phyloP scores from a whole-genome alignment of 2,113 vertebrate species.

The Elgaria multicarinata region DNA sequence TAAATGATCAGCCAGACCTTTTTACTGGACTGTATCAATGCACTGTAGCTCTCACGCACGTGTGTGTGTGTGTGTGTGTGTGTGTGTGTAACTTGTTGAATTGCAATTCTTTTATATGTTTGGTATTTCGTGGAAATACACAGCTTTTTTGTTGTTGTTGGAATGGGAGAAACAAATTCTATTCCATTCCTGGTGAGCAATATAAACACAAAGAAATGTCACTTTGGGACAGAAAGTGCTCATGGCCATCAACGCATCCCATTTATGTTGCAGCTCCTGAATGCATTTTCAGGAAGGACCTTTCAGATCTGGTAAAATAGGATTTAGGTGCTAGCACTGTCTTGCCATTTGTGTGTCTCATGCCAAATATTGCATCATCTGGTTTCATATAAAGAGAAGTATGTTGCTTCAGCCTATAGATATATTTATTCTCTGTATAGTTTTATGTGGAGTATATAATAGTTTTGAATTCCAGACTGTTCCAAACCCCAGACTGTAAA shows the following conservation, averaged over 20 bases:
- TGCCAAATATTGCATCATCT: background rate
- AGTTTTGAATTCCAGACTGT: background rate
- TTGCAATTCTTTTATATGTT: background rate
- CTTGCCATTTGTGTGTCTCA: slow-evolving; percentile 13
- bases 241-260: background rate
- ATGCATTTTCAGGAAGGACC: background rate
- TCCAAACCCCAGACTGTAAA: background rate
- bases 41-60: background rate
- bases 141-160: background rate
- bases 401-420: background rate
- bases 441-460: background rate
- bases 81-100: background rate
- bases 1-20: background rate
- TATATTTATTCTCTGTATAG: background rate
- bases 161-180: background rate
- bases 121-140: background rate
- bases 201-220: background rate
- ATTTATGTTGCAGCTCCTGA: background rate
- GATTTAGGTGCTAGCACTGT: background rate
- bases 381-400: background rate
- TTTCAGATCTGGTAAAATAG: slow-evolving; percentile 12
- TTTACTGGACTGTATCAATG: background rate
- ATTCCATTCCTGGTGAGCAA: background rate
- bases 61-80: background rate
- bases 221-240: background rate